These are phyloP conservation scores for Tachycineta bicolor DNA, from an alignment of 2,113 vertebrate species.

Conservation along the genomic window DNA sequence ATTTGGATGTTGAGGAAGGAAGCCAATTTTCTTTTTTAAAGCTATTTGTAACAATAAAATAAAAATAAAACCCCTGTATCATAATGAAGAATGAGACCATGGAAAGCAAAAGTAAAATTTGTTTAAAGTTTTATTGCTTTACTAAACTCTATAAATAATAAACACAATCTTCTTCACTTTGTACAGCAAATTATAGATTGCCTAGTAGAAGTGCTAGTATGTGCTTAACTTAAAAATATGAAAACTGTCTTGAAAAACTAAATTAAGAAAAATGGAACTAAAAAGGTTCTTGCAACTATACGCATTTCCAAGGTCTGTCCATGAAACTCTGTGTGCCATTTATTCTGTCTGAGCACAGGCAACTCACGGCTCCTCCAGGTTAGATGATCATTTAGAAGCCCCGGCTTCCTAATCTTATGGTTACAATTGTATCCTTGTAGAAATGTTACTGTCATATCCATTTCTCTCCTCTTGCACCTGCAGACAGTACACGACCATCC, in stretches of 20 bases:
- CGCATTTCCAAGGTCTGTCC: background rate
- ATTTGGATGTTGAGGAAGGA: background rate
- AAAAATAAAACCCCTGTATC: background rate
- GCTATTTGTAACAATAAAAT: background rate
- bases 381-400: background rate
- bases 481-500: background rate
- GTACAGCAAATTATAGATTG: background rate
- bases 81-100: background rate
- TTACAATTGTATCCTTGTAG: background rate
- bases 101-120: background rate
- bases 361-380: background rate
- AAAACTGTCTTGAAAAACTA: background rate
- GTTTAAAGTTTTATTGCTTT: background rate
- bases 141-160: background rate
- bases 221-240: background rate
- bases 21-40: background rate
- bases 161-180: rapidly evolving
- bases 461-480: background rate
- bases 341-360: background rate
- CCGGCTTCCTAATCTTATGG: background rate
- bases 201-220: background rate
- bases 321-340: background rate
- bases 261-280: background rate
- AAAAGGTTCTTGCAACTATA: background rate
- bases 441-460: background rate